Conservation (phyloP, 2,888 invertebrate species). For the Bellardia bayeri region DNA sequence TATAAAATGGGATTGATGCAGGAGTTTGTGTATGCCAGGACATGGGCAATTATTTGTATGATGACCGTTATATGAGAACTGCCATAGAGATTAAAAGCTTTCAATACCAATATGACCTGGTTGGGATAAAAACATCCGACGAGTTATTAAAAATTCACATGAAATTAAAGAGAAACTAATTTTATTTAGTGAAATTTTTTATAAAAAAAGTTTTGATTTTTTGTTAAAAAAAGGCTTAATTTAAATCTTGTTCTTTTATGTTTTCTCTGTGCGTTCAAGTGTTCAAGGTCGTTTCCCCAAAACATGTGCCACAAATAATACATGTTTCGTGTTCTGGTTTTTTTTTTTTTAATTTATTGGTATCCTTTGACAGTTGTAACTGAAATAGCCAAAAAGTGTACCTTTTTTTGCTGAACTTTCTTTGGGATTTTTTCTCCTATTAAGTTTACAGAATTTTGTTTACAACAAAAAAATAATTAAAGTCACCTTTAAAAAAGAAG, state of each 20-base stretch:
- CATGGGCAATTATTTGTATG: constrained; percentile 91
- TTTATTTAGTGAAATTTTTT: too few relatives aligned
- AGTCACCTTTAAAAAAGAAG: not conserved
- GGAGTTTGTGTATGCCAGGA: constrained; percentile 96
- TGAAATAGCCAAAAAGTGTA: not conserved
- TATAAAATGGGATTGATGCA: constrained; percentile 98
- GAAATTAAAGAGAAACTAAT: constrained; percentile 1
- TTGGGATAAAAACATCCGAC: not conserved
- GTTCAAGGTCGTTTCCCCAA: not conserved
- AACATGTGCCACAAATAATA: not conserved
- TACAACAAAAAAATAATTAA: constrained; percentile 14
- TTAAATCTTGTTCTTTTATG: not conserved
- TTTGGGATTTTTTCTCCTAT: not conserved
- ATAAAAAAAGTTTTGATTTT: too few relatives aligned
- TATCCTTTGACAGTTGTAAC: constrained; percentile 37
- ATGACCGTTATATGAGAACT: constrained; percentile 89
- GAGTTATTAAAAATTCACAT: not conserved
- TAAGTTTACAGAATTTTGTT: constrained; percentile 2
- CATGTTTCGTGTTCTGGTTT: not conserved
- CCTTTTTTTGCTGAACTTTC: not conserved
- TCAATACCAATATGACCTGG: constrained; percentile 91
- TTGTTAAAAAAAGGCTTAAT: too few relatives aligned
- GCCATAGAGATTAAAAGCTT: constrained; percentile 89
- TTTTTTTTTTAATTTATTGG: constrained; percentile 2
- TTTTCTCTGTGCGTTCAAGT: not conserved